Evolutionary conservation across 2,113 vertebrate species (phyloP).

Genomic region (Otis tarda): DNA sequence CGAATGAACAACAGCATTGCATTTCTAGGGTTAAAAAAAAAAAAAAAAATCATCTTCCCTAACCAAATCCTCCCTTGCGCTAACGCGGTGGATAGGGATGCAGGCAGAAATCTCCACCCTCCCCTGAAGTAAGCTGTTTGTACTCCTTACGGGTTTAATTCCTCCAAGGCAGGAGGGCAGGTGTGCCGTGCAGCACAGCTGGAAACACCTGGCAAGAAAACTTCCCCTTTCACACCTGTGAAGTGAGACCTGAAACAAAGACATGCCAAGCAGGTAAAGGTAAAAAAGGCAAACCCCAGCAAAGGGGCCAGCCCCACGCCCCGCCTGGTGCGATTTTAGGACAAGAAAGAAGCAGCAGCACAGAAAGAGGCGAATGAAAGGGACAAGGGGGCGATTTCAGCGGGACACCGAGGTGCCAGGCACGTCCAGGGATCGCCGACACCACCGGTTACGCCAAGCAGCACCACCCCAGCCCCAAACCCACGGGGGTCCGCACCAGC

Average conservation of each 20-base stretch:
- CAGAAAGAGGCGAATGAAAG: background rate
- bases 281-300: background rate
- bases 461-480: background rate
- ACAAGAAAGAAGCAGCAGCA: background rate
- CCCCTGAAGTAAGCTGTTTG: background rate
- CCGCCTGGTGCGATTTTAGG: background rate
- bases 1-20: background rate
- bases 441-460: background rate
- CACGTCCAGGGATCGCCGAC: background rate
- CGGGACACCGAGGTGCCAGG: background rate
- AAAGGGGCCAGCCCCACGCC: background rate
- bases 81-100: background rate
- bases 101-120: background rate
- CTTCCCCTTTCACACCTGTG: background rate
- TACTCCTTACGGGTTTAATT: background rate
- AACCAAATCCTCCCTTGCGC: background rate
- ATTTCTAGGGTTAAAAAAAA: background rate
- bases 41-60: background rate
- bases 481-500: background rate
- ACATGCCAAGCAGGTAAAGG: background rate
- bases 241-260: background rate
- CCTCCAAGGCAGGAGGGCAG: background rate
- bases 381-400: background rate
- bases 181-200: accelerated
- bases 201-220: background rate